phyloP scores from a whole-genome alignment of 2,113 vertebrate species.

The Myotis yumanensis region DNA sequence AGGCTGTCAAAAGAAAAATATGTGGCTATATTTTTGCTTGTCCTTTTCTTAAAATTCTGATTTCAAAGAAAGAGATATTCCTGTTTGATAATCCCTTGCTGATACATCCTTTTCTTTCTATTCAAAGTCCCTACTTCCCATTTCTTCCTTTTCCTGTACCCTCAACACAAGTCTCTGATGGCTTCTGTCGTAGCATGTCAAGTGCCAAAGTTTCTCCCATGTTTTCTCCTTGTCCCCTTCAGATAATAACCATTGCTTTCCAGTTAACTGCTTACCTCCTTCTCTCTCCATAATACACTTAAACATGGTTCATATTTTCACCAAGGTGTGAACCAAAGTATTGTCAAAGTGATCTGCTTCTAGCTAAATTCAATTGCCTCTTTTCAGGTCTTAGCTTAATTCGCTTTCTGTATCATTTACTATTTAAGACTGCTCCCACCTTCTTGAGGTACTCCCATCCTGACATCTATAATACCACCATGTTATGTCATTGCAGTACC shows the following conservation, averaged over 20 bases:
- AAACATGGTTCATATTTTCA: not conserved
- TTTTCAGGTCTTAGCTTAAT: not conserved
- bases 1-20: not conserved
- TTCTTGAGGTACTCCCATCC: not conserved
- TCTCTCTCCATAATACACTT: not conserved
- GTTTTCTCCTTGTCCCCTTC: not conserved
- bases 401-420: not conserved
- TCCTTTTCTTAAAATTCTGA: not conserved
- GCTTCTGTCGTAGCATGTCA: not conserved
- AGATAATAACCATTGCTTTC: not conserved
- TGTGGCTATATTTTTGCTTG: not conserved
- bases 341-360: not conserved
- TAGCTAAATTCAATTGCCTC: not conserved
- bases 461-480: rapidly evolving
- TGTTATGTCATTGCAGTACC: not conserved
- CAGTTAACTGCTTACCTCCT: not conserved
- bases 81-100: not conserved
- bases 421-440: not conserved
- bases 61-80: not conserved
- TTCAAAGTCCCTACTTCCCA: not conserved
- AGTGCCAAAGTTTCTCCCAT: not conserved
- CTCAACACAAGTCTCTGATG: not conserved
- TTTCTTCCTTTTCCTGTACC: not conserved
- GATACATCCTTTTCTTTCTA: not conserved
- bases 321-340: not conserved